Evolutionary conservation across 2,888 invertebrate species (phyloP), one percentile per base, ranked within the genome.

Genomic region (Troilus luridus): DNA sequence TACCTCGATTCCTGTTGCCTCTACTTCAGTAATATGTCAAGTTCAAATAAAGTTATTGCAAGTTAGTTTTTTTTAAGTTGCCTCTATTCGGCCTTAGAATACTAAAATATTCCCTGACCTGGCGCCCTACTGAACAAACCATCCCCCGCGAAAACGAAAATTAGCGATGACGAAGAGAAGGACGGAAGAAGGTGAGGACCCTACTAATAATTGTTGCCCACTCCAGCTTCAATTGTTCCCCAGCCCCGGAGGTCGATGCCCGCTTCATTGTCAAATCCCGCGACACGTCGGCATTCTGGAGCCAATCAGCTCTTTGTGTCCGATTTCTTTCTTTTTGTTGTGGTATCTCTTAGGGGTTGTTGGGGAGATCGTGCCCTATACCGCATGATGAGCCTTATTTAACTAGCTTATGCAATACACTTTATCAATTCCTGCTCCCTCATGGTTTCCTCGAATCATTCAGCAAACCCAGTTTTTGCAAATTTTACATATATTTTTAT

Each of bases 251-350:
- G 85, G 85, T 85, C 85, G 85, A 85, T 58, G 85, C 41, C 85
- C 85, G 85, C 85, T 85, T 85, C 85, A 85, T 85, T 85, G 85
- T 85, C 85, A 85, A 85, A 85, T 85, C 85, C 85, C 54, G 85
- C 85, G 85, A 56, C 56, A 85, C 85, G 85, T 85, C 85, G 85
- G 56, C 85, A 85, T 85, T 85, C 85, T 85, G 85, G 85, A 85
- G 85, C 85, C 85, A 85, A 85, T 85, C 85, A 56, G n/a, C 85
- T 58, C 56, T 85, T 85, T 56, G 85, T 58, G 11, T 5, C 54
- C 56, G n/a, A 85, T 85, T 85, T 77, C 72, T 77, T 77, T 14
- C 7, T 27, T 77, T 77, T 77, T 77, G n/a, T n/a, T 19, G 72
- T 14, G 41, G 17, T 72, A 7, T 2, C 12, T 72, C 14, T 27